Evolutionary conservation across 2,797 vertebrate genomes (phyloP), one percentile per base, ranked within the genome.

Genomic region (Alca torda): DNA sequence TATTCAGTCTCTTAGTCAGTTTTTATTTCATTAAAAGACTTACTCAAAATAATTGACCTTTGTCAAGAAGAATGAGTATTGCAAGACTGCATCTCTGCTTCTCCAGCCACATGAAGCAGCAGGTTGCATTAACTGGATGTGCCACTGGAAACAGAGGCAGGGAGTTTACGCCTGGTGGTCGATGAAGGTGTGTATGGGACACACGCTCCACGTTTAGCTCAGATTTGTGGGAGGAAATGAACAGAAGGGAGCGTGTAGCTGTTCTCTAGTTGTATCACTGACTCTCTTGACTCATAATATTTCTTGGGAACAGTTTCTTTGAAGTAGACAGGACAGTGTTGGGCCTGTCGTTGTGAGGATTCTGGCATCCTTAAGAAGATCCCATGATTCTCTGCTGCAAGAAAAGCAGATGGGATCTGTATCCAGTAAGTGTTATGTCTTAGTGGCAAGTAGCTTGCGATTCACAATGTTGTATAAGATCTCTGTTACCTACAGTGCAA

Each of bases 381-480:
- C 19, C 17, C 19, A 10, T 6, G 5, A 5, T 12, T 61, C 21
- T 8, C 61, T 89, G 70, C 75, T 90, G 78, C 72, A 68, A 60
- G 51, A 51, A 51, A 65, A 82, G 50, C 30, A 79, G 54, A 7
- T 54, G 63, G 60, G 60, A 48, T 63, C 64, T 51, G 18, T 70
- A 14, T 20, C 43, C 39, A 54, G 5, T 10, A 45, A 35, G 14
- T 53, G 51, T 61, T 25, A 1, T 26, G 65, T 53, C 75, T 69
- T 79, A 59, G 41, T 41, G 13, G 41, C 26, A 60, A 61, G 67
- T n/a, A 57, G 23, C 33, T 87, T 59, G 43, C 15, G 31, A 63
- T 70, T 63, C 0, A 0, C 18, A 81, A 70, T 41, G 60, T 59
- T 63, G 18, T 37, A 1, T n/a, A 45, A 56, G 30, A 20, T 64